Base-by-base conservation (phyloP, 2,888 invertebrate species). In the Yponomeuta sedellus region DNA sequence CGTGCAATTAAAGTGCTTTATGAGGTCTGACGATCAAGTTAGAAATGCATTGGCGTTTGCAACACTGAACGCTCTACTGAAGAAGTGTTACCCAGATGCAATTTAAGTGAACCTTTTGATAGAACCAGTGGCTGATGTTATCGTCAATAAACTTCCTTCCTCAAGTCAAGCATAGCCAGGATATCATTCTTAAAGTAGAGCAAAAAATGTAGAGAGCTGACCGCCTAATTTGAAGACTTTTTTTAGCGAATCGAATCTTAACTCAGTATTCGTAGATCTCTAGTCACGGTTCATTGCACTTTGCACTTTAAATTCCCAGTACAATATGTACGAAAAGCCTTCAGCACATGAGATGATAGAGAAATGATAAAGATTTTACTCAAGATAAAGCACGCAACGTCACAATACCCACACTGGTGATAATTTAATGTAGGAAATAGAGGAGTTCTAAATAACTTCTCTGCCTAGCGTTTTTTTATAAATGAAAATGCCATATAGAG, bases 21-120 rank as follows among this genome's bases (percentile, higher is more conserved):
- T 10, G 44, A 52, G 44, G 16, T 52, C 12, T 52, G 44, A 52
- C 44, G 16, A 16, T 52, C 44, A 16, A 16, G 44, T 52, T 34
- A 52, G 16, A 52, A 52, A 52, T 52, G 44, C 44, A 52, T 52
- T 52, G 44, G 44, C 44, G 44, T 52, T 16, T 16, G 44, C 44
- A 52, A 12, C 44, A 52, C 44, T 52, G 44, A 52, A 52, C 44
- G 44, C 44, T 52, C 44, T 52, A 52, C 44, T 52, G 44, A 52
- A 52, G 44, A 52, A 52, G 12, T 52, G 12, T 52, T 34, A 52
- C 44, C 44, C 16, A 52, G 44, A 52, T 52, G 44, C 44, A 52
- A 52, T 52, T 12, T 12, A 52, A 52, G 44, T 52, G 44, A 52
- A 52, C 44, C 44, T 52, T 52, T 34, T 8, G 34, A 34, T 34